A percentile compares a stretch with the other conserved stretches of the same genome.
These are phyloP conservation scores for Spermophilus dauricus DNA, from an alignment of 2,113 vertebrate genomes.

Conservation along the genomic window DNA sequence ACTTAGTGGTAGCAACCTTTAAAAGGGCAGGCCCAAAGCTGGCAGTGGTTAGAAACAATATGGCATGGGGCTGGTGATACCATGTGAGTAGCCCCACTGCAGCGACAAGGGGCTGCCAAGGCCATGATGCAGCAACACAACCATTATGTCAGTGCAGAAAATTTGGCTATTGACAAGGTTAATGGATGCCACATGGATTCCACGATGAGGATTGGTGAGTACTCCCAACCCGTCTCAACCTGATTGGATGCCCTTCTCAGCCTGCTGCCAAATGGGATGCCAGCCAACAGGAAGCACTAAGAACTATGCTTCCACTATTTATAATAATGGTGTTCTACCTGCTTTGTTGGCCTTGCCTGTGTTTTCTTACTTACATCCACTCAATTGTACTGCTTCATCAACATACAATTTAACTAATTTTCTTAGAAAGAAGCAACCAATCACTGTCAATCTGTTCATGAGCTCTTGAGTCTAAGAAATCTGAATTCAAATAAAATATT, in stretches of 20 bases:
- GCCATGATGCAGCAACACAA: not conserved
- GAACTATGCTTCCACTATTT: not conserved
- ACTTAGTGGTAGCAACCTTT: not conserved
- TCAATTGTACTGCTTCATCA: not conserved
- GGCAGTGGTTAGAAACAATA: not conserved
- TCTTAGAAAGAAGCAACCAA: not conserved
- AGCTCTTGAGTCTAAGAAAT: not conserved
- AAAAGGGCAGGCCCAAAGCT: not conserved
- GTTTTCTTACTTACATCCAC: not conserved
- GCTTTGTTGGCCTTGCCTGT: not conserved
- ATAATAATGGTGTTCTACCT: not conserved
- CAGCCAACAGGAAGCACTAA: not conserved
- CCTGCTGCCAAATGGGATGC: not conserved
- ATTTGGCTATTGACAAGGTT: not conserved
- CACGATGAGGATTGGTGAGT: not conserved
- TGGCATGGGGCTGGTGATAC: not conserved
- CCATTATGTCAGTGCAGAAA: not conserved
- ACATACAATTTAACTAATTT: not conserved
- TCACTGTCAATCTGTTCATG: not conserved
- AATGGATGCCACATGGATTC: not conserved
- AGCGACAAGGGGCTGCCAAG: not conserved
- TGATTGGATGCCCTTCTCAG: not conserved
- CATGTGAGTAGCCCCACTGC: not conserved
- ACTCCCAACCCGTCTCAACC: not conserved
- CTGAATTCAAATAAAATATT: not conserved